Evolutionary conservation across 2,888 invertebrate genomes (phyloP), one percentile per base, ranked within the genome.

Genomic region (Ceraclea dissimilis): DNA sequence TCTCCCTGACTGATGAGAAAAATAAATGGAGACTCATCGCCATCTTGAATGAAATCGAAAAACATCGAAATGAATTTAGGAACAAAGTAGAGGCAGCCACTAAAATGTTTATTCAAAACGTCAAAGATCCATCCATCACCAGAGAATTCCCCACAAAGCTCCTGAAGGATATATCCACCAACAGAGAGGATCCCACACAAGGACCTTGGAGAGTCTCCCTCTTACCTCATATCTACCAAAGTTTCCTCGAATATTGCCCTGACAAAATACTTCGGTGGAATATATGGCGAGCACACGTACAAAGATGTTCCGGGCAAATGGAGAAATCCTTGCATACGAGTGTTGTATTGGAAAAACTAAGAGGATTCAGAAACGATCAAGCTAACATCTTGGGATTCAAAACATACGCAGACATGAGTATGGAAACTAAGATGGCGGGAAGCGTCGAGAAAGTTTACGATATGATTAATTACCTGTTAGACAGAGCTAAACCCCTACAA

Each of bases 391-490:
- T 95, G 10, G 94, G 95, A 0, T 96, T 83, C 69, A 79, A 86
- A 60, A 83, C 81, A 53, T 95, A 77, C 71, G 86, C 84, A 0
- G 86, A 93, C 39, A 85, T 95, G 86, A 91, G 90, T 34, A 91
- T 96, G 91, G 86, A 90, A 73, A 93, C 93, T 0, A 95, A 94
- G 79, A 82, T 96, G 93, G 92, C 93, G 6, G 89, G 86, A 8
- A 85, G 78, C 62, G 72, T 90, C 13, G 83, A 88, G 52, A 88
- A 86, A 69, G 84, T 94, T 0, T 76, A 85, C 62, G 78, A 80
- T 58, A 80, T 86, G 59, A 75, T 96, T 21, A 78, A 84, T 52
- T 80, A 74, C 61, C 76, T 91, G 33, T 69, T 85, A 0, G 79
- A 82, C 63, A 80, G 78, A 65, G 90, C 91, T 0, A 81, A 80